Evolutionary conservation across 2,888 invertebrate species (phyloP).

Genomic region (Dendrolimus pini): DNA sequence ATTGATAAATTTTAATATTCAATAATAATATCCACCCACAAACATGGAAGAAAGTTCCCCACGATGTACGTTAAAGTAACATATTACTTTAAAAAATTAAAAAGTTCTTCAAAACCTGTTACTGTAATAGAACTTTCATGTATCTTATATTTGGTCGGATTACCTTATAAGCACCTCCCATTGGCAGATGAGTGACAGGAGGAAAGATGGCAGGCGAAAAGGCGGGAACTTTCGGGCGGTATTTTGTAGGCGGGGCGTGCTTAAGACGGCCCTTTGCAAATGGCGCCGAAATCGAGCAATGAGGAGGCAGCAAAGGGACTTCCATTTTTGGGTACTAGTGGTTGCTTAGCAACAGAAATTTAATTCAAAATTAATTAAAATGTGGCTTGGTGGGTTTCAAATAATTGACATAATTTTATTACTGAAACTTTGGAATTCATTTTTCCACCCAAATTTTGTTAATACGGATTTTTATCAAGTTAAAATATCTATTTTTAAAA

Average conservation of each 20-base stretch:
- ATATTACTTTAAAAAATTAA: constrained; percentile 13
- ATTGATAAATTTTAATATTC: too few relatives aligned
- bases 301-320: constrained; percentile 29
- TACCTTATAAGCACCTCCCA: constrained; percentile 39
- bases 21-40: constrained; percentile 3
- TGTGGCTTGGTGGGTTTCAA: too few relatives aligned
- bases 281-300: constrained; percentile 70
- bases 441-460: too few relatives aligned
- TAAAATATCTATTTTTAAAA: too few relatives aligned
- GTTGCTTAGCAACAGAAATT: constrained; percentile 27
- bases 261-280: constrained; percentile 62
- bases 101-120: constrained; percentile 1
- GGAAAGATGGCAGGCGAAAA: constrained; percentile 52
- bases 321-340: constrained; percentile 32
- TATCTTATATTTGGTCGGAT: constrained; percentile 25
- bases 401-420: too few relatives aligned
- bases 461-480: too few relatives aligned
- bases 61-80: constrained; percentile 5
- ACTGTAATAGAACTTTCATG: constrained; percentile 6
- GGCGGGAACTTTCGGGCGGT: constrained; percentile 43
- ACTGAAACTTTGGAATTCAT: too few relatives aligned
- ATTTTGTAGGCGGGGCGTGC: constrained; percentile 49
- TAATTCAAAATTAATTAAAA: too few relatives aligned
- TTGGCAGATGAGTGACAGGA: constrained; percentile 34
- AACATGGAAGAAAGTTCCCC: constrained; percentile 11